phyloP scores from a whole-genome alignment of 2,888 invertebrate genomes.

The Pseudoips prasinana region DNA sequence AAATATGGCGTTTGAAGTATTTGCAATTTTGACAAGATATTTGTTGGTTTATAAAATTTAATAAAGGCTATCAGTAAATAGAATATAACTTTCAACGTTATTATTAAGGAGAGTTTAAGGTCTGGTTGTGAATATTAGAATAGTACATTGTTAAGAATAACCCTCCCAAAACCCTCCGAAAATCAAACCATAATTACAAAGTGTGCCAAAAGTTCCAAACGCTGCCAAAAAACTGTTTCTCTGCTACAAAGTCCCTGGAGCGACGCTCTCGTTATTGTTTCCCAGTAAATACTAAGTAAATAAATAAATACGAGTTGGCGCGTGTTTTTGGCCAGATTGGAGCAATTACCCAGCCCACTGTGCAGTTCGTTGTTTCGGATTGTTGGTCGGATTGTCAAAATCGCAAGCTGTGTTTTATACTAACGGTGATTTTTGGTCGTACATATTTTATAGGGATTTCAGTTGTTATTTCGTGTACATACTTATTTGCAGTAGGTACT shows the following conservation, averaged over 20 bases:
- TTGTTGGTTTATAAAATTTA: no score
- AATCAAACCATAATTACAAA: conserved; percentile 32
- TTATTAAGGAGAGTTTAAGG: no score
- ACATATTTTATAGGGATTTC: no score
- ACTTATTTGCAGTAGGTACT: no score
- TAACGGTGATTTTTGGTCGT: neutral
- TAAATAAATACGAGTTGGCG: conserved; percentile 71
- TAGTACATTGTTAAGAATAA: no score
- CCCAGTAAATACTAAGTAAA: conserved; percentile 74
- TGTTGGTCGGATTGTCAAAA: conserved; percentile 42
- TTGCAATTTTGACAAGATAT: no score
- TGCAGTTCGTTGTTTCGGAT: conserved; percentile 39
- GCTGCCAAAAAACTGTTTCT: conserved; percentile 30
- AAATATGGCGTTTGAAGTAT: no score
- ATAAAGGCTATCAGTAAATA: no score
- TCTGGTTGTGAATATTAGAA: no score
- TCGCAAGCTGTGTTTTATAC: conserved; percentile 24
- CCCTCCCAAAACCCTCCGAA: no score
- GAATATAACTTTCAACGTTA: no score
- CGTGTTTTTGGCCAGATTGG: conserved; percentile 72
- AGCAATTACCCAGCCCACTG: conserved; percentile 60
- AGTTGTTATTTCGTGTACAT: no score
- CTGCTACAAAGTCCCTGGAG: conserved; percentile 25
- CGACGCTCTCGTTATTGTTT: conserved; percentile 61
- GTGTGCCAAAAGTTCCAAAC: conserved; percentile 16